Percentiles rank a stretch among this genome's conserved stretches.
Conservation (phyloP, 2,888 invertebrate species). For the Beris morrisii region DNA sequence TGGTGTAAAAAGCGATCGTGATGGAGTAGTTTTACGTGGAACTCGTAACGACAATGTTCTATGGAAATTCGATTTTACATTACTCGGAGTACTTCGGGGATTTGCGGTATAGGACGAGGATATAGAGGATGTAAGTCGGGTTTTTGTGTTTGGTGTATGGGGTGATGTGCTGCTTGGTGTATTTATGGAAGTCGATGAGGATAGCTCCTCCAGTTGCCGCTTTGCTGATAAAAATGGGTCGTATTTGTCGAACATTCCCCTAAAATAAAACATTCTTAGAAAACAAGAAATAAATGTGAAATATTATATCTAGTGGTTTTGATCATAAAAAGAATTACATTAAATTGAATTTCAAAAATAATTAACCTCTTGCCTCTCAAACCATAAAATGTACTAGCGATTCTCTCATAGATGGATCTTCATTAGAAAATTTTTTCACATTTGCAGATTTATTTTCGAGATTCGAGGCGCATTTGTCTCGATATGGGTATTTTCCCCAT, state of each 20-base stretch:
- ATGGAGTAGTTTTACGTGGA: conserved; percentile 50
- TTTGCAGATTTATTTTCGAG: no score
- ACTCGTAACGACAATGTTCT: conserved; percentile 53
- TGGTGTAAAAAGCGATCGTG: conserved; percentile 46
- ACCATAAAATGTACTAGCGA: no score
- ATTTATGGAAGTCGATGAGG: conserved; percentile 65
- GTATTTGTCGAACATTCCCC: conserved; percentile 57
- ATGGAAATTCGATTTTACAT: conserved; percentile 49
- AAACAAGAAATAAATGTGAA: not conserved
- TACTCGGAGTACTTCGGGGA: conserved; percentile 41
- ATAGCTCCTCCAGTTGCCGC: conserved; percentile 78
- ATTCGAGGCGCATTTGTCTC: no score
- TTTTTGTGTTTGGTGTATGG: conserved; percentile 42
- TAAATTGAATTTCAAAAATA: no score
- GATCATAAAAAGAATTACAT: not conserved
- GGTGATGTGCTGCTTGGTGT: conserved; percentile 47
- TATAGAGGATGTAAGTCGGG: conserved; percentile 42
- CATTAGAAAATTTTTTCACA: no score
- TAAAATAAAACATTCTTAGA: conserved; percentile 34
- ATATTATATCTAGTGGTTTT: not conserved
- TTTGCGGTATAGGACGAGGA: conserved; percentile 45
- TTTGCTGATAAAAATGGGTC: conserved; percentile 80
- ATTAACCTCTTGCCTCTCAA: no score
- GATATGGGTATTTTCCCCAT: no score
- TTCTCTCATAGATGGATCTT: no score